phyloP scores from a whole-genome alignment of 2,888 invertebrate species.

The Eledona agricola region DNA sequence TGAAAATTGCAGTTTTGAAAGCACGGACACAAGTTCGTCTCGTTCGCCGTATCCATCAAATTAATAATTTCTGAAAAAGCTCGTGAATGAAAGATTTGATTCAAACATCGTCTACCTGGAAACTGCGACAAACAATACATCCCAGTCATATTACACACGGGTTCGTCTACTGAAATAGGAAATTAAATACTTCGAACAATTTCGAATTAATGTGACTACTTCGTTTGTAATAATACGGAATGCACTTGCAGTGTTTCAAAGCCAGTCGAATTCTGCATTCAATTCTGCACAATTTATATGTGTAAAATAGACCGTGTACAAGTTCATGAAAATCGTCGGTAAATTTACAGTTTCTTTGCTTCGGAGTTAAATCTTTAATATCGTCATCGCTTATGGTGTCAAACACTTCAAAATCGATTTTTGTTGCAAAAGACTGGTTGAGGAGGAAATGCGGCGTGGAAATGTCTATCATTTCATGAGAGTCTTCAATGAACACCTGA shows the following conservation, averaged over 20 bases:
- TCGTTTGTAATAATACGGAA: conserved; percentile 51
- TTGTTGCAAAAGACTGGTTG: neutral
- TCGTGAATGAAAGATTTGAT: neutral
- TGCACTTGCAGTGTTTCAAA: conserved; percentile 55
- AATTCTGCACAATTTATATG: conserved; percentile 57
- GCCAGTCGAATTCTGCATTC: conserved; percentile 57
- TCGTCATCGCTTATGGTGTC: conserved; percentile 17
- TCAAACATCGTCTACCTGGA: conserved; percentile 49
- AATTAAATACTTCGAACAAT: conserved; percentile 1
- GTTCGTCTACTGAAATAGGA: conserved; percentile 44
- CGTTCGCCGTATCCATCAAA: conserved; percentile 3
- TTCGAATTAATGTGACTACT: conserved; percentile 1
- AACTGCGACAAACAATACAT: conserved; percentile 55
- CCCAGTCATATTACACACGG: conserved; percentile 55
- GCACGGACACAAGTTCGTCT: conserved; percentile 21
- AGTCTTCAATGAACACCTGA: conserved; percentile 45
- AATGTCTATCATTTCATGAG: conserved; percentile 47
- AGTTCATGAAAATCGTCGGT: conserved; percentile 51
- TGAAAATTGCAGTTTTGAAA: conserved; percentile 39
- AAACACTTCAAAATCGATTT: neutral
- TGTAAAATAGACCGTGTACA: conserved; percentile 53
- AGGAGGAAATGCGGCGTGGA: conserved; percentile 10
- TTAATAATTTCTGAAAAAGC: conserved; percentile 10
- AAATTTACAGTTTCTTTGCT: conserved; percentile 55
- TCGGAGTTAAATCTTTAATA: conserved; percentile 39